Evolutionary conservation across 1,140 invertebrate species (phyloP).

Genomic region (Leptopilina boulardi): DNA sequence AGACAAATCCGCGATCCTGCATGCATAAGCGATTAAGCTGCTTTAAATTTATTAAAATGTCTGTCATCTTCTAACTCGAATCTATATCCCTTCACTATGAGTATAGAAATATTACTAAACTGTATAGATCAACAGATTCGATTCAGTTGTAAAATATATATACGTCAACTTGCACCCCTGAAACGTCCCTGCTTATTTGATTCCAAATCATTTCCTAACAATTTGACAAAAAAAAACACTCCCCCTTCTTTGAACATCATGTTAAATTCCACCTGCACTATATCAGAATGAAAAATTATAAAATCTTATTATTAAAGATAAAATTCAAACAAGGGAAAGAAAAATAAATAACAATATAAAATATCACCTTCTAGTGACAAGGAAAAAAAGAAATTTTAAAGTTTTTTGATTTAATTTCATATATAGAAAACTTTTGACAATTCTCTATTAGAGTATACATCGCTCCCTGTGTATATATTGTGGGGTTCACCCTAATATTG

Average conservation of each 20-base stretch:
- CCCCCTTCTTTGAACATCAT: background rate
- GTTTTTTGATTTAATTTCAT: background rate
- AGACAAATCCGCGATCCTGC: conserved; percentile 76
- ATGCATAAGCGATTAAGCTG: conserved; percentile 76
- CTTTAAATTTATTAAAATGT: conserved; percentile 76
- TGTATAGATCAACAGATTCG: conserved; percentile 28
- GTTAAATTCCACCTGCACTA: background rate
- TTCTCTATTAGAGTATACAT: conserved; percentile 23
- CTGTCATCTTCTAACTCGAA: conserved; percentile 66
- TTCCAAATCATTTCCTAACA: conserved; percentile 18
- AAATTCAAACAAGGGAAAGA: too few relatives aligned
- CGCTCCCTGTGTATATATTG: conserved; percentile 35
- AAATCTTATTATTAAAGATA: background rate
- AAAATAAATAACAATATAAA: too few relatives aligned
- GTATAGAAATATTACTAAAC: conserved; percentile 25
- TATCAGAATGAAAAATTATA: background rate
- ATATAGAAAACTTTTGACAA: background rate
- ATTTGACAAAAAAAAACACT: background rate
- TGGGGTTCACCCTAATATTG: conserved; percentile 61
- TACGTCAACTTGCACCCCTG: background rate
- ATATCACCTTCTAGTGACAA: too few relatives aligned
- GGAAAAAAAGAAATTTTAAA: background rate
- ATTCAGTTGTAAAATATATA: conserved; percentile 24
- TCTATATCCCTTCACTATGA: conserved; percentile 44
- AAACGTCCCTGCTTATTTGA: background rate